phyloP scores from a whole-genome alignment of 2,797 vertebrate species.

The Alca torda region DNA sequence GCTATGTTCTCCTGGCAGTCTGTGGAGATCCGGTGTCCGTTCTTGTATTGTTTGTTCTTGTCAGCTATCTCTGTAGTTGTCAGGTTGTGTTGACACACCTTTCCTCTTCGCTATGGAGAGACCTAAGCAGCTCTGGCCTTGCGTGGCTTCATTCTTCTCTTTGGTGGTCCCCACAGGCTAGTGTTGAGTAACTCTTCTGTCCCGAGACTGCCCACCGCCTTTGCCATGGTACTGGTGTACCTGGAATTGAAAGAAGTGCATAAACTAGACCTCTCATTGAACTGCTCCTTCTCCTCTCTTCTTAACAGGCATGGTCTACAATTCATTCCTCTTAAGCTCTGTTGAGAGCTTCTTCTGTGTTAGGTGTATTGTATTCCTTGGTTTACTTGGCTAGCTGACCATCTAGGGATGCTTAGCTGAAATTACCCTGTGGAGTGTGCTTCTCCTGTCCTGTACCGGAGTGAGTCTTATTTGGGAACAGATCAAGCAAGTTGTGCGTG shows the following conservation, averaged over 20 bases:
- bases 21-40: neutral
- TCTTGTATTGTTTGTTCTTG: slow-evolving; percentile 8
- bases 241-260: neutral
- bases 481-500: neutral
- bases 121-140: neutral
- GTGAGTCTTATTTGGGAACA: neutral
- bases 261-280: neutral
- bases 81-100: slow-evolving; percentile 8
- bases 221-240: neutral
- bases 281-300: neutral
- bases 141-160: neutral
- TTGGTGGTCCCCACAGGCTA: neutral
- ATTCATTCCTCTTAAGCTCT: neutral
- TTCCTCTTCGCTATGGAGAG: neutral
- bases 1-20: neutral
- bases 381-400: neutral
- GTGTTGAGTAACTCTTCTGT: neutral
- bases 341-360: neutral
- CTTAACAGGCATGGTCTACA: neutral
- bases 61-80: neutral
- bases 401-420: neutral
- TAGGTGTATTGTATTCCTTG: neutral
- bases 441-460: neutral
- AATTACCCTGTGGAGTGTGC: neutral
- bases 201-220: neutral